Evolutionary conservation across 2,797 vertebrate genomes (phyloP), one percentile per base, ranked within the genome.

Genomic region (Clarias platycephalus): DNA sequence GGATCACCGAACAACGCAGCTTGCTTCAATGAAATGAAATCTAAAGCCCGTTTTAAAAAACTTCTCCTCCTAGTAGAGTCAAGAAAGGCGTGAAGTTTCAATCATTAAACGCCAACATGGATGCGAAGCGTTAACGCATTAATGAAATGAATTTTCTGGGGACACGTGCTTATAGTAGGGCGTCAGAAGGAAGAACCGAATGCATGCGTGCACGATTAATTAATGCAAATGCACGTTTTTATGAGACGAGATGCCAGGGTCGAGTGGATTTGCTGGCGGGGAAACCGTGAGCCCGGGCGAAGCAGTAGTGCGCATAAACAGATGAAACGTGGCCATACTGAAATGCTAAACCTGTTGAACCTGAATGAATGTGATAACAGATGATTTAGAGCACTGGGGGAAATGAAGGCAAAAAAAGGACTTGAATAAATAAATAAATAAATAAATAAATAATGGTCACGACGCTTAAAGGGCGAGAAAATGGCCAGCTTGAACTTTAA

Each of bases 281-380:
- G 28, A 76, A 16, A 72, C 44, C 26, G 63, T 68, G 55, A 71
- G 28, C 44, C 44, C 18, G 16, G 55, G 20, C 26, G 26, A 55
- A 60, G 81, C 85, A 72, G 26, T 71, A 84, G 83, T 68, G 78
- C 40, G 76, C 58, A 77, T 74, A 86, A 84, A 57, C 74, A 60
- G 81, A 76, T 81, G 55, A 78, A 87, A 71, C 62, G 77, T 85
- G 77, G 77, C 86, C 40, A 68, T 55, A 53, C 53, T 57, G 71
- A 88, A 89, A 89, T 88, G 87, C 82, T 88, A 87, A 88, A 89
- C 88, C 86, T 88, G 88, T 89, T 89, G 87, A 89, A 88, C 84
- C 84, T 83, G 84, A 89, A 89, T 82, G 64, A 87, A 87, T 83
- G 84, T 5, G 84, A 89, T 88, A 89, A 84, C 84, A 49, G 84